These are phyloP conservation scores for Nomada flava DNA, from an alignment of 2,888 invertebrate species.

Conservation along the genomic window DNA sequence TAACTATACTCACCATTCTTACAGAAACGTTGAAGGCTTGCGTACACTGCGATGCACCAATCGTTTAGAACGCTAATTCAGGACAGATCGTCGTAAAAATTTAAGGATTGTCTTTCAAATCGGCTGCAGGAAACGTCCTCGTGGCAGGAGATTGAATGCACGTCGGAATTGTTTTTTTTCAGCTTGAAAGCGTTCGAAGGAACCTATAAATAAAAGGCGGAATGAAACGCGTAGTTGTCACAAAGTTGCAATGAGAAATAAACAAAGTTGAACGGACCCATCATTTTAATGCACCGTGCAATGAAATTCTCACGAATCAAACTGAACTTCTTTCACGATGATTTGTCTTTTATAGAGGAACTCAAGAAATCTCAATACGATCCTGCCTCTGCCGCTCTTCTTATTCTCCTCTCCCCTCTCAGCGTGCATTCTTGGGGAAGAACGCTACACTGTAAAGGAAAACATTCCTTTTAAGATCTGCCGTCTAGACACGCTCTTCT, in stretches of 20 bases:
- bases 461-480: constrained; percentile 42
- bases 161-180: constrained; percentile 5
- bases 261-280: constrained; percentile 55
- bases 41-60: background rate
- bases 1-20: too few relatives aligned
- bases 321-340: constrained; percentile 22
- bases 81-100: constrained; percentile 8
- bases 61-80: background rate
- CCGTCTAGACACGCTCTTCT: constrained; percentile 43
- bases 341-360: constrained; percentile 50
- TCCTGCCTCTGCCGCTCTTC: constrained; percentile 9
- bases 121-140: background rate
- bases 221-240: constrained; percentile 24
- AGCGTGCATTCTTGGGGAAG: constrained; percentile 21
- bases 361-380: constrained; percentile 50
- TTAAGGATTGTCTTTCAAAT: background rate
- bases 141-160: constrained; percentile 5
- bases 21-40: too few relatives aligned
- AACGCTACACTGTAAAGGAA: constrained; percentile 28
- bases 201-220: constrained; percentile 28
- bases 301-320: constrained; percentile 46
- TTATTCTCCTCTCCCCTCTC: background rate
- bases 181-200: background rate
- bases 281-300: constrained; percentile 48
- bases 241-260: constrained; percentile 35